Base-by-base conservation (phyloP, 1,140 invertebrate genomes). In the Thalassaphorura encarpata region DNA sequence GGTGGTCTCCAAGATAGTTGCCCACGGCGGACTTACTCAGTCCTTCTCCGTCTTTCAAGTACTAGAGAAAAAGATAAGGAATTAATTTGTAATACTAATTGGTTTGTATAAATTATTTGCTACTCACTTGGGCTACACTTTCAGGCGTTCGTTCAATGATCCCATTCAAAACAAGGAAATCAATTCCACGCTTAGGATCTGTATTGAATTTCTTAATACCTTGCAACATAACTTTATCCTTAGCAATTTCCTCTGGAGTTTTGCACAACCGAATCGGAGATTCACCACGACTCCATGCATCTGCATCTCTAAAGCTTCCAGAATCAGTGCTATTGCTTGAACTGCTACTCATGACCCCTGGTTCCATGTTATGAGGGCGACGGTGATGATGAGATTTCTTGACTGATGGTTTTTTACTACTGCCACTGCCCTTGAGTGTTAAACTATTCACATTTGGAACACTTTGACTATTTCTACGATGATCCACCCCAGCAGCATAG, bases 181-280 rank as follows among this genome's bases (percentile, higher is more conserved):
- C 91, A 69, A 99, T 95, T 54, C 96, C 96, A 80, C 97, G 96
- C 72, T 97, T 97, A 19, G 93, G 93, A 73, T 99, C 93, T 90
- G 97, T 96, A 72, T 99, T 99, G 74, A 99, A 99, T 73, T 97
- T 97, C 75, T 97, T 98, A 16, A 53, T 43, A 26, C 62, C 59
- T 27, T 53, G 47, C 2, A 64, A 26, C 42, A 58, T 59, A 11
- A 53, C 18, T n/a, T 55, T 52, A n/a, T 26, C 41, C 27, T 39
- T 41, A 11, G 28, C 26, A 19, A 52, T 52, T 21, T 58, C 33
- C n/a, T 52, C 42, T 5, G 29, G 31, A 1, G 27, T 23, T 8
- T 36, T 40, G 21, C 43, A 19, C 8, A 8, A 5, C 24, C 8
- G 21, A 24, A 46, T 42, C 19, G 18, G 18, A n/a, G n/a, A n/a